phyloP scores from a whole-genome alignment of 2,888 invertebrate species.

The Cheilosia variabilis region DNA sequence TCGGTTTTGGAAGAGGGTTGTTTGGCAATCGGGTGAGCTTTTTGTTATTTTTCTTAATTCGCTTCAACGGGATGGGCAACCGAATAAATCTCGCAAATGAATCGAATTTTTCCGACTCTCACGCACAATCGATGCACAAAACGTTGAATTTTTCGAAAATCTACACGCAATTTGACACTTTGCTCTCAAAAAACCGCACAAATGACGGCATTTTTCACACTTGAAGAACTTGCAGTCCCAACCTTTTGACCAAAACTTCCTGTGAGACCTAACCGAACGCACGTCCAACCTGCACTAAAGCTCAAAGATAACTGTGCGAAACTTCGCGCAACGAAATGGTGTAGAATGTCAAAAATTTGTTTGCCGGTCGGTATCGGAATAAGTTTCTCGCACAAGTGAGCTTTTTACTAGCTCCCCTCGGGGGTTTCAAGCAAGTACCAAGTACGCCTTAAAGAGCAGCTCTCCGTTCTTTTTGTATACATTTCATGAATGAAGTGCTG shows the following conservation, averaged over 20 bases:
- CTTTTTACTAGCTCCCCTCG: conserved; percentile 25
- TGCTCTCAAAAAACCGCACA: neutral
- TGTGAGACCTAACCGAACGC: conserved; percentile 6
- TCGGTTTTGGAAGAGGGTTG: conserved; percentile 64
- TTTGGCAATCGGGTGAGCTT: conserved; percentile 65
- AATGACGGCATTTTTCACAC: conserved; percentile 7
- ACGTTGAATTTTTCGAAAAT: neutral
- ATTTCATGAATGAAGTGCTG: conserved; percentile 71
- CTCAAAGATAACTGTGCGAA: conserved; percentile 70
- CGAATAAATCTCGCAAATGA: conserved; percentile 26
- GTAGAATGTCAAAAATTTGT: conserved; percentile 19
- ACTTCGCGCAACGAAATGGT: conserved; percentile 41
- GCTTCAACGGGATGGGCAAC: conserved; percentile 50
- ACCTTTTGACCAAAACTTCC: conserved; percentile 14
- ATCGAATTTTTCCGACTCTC: conserved; percentile 53
- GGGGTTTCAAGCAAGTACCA: neutral
- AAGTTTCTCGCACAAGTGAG: conserved; percentile 35
- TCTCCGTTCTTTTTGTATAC: conserved; percentile 14
- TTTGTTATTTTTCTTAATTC: conserved; percentile 66
- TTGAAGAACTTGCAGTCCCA: conserved; percentile 4
- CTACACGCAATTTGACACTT: conserved; percentile 15
- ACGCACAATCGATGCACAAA: neutral
- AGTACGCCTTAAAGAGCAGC: conserved; percentile 1
- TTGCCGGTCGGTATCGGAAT: conserved; percentile 22
- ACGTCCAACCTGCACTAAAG: conserved; percentile 56